Evolutionary conservation across 2,888 invertebrate genomes (phyloP), one percentile per base, ranked within the genome.

Genomic region (Stenichneumon culpator): DNA sequence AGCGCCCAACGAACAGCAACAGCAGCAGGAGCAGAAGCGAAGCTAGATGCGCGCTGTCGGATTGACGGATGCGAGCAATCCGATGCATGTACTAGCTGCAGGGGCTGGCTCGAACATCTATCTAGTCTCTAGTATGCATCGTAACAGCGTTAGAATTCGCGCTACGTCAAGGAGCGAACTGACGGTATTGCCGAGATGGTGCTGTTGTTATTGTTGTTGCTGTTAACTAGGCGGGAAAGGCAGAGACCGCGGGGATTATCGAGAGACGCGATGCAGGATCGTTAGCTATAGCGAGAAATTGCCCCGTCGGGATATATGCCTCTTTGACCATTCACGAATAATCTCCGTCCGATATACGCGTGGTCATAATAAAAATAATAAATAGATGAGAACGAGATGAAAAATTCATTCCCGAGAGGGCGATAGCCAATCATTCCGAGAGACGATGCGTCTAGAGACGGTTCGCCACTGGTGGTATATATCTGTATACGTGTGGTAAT

Each of bases 1-100:
- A 69, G 28, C 32, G 14, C 63, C 28, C 32, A 32, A 63, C 63
- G 28, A 28, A n/a, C 5, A 16, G 14, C 63, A 63, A 54, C 5
- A 19, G 44, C 44, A 65, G 63, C 54, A 50, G 82, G 57, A 82
- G 60, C 82, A 83, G 83, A 68, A 86, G 77, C 86, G 80, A 80
- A 83, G 77, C 86, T 63, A 63, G 80, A 83, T 83, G 79, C 69
- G 73, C 72, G 80, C 86, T 87, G 86, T 87, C 87, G 77, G 83
- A 84, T 84, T 86, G 83, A 85, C 87, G 83, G 82, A 87, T 87
- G 83, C 86, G 79, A 86, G 86, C 86, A 83, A 87, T 87, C 86
- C 82, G 75, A 68, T 74, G 70, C 72, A 73, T 82, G 68, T 19
- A 36, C 73, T 3, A 32, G 44, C 54, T 67, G 16, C 67, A 73